Evolutionary conservation across 2,888 invertebrate species (phyloP), one percentile per base, ranked within the genome.

Genomic region (Parthenolecanium corni): DNA sequence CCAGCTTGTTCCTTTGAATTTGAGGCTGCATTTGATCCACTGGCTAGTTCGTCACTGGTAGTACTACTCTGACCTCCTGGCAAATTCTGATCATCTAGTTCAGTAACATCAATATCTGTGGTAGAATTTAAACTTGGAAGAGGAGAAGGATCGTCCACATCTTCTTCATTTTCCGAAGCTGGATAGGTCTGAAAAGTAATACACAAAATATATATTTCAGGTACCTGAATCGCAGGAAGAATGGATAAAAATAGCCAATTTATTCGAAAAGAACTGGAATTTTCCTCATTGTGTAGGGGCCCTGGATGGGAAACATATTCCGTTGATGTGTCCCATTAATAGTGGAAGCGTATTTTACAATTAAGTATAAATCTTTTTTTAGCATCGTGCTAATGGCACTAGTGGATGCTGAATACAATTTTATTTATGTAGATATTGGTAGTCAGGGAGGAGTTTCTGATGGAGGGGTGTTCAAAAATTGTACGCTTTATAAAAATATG

Each of bases 281-380:
- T 65, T 54, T 54, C 62, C 62, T 25, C 38, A 63, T 46, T 62
- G 54, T 16, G n/a, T 47, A 16, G 54, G 56, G 1, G 62, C 62
- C 23, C 20, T 65, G 25, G 65, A 65, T 63, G 62, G 52, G n/a
- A 65, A 65, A 53, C 65, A 65, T 20, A 36, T 62, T 23, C 24
- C 38, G 18, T 52, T 62, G 31, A 31, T 25, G 25, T 44, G 38
- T n/a, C 53, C 62, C 42, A 49, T 44, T 31, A 36, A 31, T 24
- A 47, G 42, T 46, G 62, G 63, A 16, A 58, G 44, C 46, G 42
- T 44, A 52, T 64, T 61, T 24, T 23, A 36, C 31, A 64, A 64
- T 63, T 64, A 64, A n/a, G n/a, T n/a, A n/a, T 46, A 62, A 64
- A 31, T 51, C 36, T 12, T 52, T 23, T n/a, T 11, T 63, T 53